Percentiles rank a stretch among this genome's conserved stretches.
Conservation (phyloP, 2,888 invertebrate species). For the Habrosyne pyritoides region DNA sequence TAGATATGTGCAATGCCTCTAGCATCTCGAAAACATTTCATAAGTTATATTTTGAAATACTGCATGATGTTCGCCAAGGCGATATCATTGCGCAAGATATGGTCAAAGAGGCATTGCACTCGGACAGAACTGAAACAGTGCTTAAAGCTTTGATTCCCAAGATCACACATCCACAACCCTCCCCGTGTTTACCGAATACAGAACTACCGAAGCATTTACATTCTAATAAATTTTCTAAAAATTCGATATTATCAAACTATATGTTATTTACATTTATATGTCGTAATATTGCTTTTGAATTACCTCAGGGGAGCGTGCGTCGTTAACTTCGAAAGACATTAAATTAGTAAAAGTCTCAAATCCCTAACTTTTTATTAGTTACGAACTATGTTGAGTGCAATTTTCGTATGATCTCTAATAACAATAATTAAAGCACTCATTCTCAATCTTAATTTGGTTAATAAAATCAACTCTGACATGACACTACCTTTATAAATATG, state of each 20-base stretch:
- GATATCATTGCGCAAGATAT: constrained; percentile 17
- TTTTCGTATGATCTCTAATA: constrained; percentile 68
- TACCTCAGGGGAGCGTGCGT: constrained; percentile 81
- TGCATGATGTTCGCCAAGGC: neutral
- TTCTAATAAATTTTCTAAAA: constrained; percentile 81
- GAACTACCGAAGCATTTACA: constrained; percentile 76
- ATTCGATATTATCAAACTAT: constrained; percentile 82
- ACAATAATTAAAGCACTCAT: constrained; percentile 78
- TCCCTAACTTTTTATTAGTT: constrained; percentile 72
- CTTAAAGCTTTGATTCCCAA: constrained; percentile 83
- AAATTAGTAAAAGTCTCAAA: constrained; percentile 79
- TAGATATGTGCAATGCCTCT: constrained; percentile 63
- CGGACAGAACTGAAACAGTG: constrained; percentile 70
- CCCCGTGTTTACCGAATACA: constrained; percentile 64
- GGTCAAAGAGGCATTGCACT: constrained; percentile 58
- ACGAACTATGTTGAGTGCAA: constrained; percentile 75
- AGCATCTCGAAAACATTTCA: constrained; percentile 21
- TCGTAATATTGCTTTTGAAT: constrained; percentile 83
- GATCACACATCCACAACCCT: constrained; percentile 72
- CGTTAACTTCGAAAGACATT: constrained; percentile 68
- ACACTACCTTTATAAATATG: constrained; percentile 68
- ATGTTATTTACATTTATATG: constrained; percentile 81
- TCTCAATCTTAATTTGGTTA: constrained; percentile 73
- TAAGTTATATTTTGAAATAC: neutral
- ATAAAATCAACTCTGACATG: constrained; percentile 69